Evolutionary conservation across 2,797 vertebrate genomes (phyloP).

Genomic region (Pyrocephalus nanus): DNA sequence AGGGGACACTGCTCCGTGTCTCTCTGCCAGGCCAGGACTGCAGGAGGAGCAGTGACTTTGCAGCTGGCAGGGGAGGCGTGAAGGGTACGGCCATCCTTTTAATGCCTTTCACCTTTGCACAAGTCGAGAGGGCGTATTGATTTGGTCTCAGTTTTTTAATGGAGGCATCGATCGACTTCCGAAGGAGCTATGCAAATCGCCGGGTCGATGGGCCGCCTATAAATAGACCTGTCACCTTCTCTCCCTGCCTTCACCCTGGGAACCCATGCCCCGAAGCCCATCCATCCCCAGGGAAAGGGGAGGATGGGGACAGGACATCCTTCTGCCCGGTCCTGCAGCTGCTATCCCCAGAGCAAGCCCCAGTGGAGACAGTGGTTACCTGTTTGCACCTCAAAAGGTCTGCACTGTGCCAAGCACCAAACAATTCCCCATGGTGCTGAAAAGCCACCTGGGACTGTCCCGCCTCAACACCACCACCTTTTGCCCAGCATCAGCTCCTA

Average conservation of each 20-base stretch:
- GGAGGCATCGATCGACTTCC: slow-evolving; percentile 73
- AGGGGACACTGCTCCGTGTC: fast-evolving
- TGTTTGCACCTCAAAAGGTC: neutral
- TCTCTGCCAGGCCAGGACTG: neutral
- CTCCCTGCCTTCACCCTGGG: slow-evolving; percentile 32
- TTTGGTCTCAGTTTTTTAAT: slow-evolving; percentile 77
- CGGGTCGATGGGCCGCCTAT: slow-evolving; percentile 61
- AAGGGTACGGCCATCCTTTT: slow-evolving; percentile 65
- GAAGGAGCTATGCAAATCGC: slow-evolving; percentile 72
- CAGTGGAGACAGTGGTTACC: fast-evolving
- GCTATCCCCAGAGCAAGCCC: neutral
- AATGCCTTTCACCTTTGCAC: slow-evolving; percentile 72
- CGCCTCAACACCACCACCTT: neutral
- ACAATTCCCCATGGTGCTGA: neutral
- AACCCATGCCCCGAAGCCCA: slow-evolving; percentile 18
- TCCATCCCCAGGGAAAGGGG: slow-evolving; percentile 10
- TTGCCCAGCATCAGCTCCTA: neutral
- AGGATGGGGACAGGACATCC: slow-evolving; percentile 3
- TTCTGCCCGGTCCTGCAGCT: neutral
- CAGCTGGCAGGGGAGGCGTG: slow-evolving; percentile 76
- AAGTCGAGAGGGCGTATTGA: slow-evolving; percentile 71
- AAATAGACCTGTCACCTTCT: slow-evolving; percentile 71
- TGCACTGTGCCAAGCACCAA: neutral
- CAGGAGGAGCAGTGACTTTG: slow-evolving; percentile 75
- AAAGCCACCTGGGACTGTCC: neutral